Evolutionary conservation across 2,888 invertebrate genomes (phyloP), one percentile per base, ranked within the genome.

Genomic region (Hydrotaea diabolus): DNA sequence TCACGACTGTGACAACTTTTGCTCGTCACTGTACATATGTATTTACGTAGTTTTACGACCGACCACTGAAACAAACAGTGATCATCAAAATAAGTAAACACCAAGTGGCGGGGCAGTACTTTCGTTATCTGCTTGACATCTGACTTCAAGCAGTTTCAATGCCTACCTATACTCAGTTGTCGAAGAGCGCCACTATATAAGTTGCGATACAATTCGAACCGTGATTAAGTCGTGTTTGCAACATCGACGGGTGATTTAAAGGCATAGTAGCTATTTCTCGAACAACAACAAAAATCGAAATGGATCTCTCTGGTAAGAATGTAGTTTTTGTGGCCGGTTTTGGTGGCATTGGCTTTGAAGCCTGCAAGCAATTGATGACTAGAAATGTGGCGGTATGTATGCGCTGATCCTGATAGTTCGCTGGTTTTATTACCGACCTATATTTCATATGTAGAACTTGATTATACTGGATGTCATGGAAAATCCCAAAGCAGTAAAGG

Each of bases 261-360:
- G 23, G 64, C 82, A 59, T 19, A 64, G 17, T 9, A n/a, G 11
- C 71, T 7, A 53, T 19, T 26, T 7, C 17, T 53, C n/a, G 59
- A 13, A 59, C 11, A 72, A 73, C 43, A 64, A 7, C 62, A 17
- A 19, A 62, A 17, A 36, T 15, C 9, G 57, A 72, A 77, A 86
- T 87, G 87, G 74, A 83, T 78, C 81, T 87, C 36, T 64, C 43
- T 26, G 85, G 86, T 26, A 88, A 87, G 55, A 87, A 86, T 78
- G 81, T 87, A 0, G 85, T 87, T 23, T 87, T 85, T 64, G 87
- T 87, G 3, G 88, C 87, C 19, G 88, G 87, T 36, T 87, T 87
- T 23, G 88, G 88, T 9, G 88, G 87, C n/a, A 88, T 88, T 17
- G 88, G 87, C 0, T 86, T 84, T 17, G 88, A 86, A 46, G 84